A percentile compares a stretch with the other conserved stretches of the same genome.
phyloP scores from a whole-genome alignment of 1,140 invertebrate genomes.

The Aphidius ervi region DNA sequence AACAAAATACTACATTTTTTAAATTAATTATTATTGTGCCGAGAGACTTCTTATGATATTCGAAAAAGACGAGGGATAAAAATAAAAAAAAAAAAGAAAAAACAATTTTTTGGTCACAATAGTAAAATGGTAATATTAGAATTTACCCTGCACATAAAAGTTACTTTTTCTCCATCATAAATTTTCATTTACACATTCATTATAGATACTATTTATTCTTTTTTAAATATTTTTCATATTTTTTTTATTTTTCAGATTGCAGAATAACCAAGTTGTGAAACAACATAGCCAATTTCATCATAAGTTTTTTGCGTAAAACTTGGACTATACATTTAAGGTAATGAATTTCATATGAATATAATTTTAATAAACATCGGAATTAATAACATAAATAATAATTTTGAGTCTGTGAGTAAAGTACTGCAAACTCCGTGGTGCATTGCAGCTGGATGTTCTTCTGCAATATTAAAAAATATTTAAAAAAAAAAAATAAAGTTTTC shows the following conservation, averaged over 20 bases:
- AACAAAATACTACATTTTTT: constrained; percentile 43
- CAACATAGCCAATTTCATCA: no score
- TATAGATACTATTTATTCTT: not conserved
- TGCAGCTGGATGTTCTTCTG: constrained; percentile 53
- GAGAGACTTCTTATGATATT: constrained; percentile 17
- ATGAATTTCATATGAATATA: constrained; percentile 27
- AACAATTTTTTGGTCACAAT: constrained; percentile 36
- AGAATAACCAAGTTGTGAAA: no score
- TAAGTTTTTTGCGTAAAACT: no score
- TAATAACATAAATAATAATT: constrained; percentile 37
- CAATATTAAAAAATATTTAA: constrained; percentile 30
- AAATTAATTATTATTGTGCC: constrained; percentile 36
- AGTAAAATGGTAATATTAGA: constrained; percentile 35
- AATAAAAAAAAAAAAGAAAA: not conserved
- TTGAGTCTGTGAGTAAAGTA: constrained; percentile 31
- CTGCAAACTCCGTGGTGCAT: constrained; percentile 52
- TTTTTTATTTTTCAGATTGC: not conserved
- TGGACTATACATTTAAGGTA: constrained; percentile 6
- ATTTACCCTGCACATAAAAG: constrained; percentile 41
- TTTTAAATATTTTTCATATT: no score
- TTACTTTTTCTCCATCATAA: not conserved
- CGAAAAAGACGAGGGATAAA: not conserved
- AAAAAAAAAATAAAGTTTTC: not conserved
- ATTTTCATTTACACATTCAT: no score
- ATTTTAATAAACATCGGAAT: constrained; percentile 37